phyloP scores from a whole-genome alignment of 2,888 invertebrate genomes.

The Synergus itoensis region DNA sequence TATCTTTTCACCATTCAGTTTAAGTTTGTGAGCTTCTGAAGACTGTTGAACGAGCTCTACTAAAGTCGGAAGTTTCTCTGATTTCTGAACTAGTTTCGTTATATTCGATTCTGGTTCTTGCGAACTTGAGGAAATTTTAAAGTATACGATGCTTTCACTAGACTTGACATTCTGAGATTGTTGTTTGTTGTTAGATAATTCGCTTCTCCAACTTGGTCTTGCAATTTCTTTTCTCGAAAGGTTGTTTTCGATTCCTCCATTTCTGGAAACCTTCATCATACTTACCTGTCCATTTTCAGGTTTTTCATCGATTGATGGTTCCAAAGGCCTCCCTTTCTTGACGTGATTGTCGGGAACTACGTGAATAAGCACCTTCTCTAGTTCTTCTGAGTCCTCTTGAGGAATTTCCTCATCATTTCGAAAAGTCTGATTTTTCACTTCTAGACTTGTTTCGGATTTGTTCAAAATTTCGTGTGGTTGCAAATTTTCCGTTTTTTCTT shows the following conservation, averaged over 20 bases:
- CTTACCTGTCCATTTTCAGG: neutral
- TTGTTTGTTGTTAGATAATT: neutral
- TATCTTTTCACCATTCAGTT: neutral
- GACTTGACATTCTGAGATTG: conserved; percentile 5
- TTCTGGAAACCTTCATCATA: conserved; percentile 49
- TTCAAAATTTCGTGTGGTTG: neutral
- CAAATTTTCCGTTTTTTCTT: neutral
- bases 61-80: conserved; percentile 30
- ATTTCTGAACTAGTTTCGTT: conserved; percentile 24
- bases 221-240: conserved; percentile 33
- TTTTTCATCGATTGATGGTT: neutral
- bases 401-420: neutral
- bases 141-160: neutral
- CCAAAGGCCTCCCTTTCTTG: neutral
- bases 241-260: conserved; percentile 52
- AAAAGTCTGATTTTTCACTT: neutral
- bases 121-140: conserved; percentile 19
- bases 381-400: neutral
- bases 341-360: neutral
- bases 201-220: conserved; percentile 9
- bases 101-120: conserved; percentile 7
- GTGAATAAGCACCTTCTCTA: neutral
- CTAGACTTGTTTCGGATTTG: neutral
- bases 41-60: neutral
- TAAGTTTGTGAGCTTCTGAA: neutral